Evolutionary conservation across 2,888 invertebrate genomes (phyloP), one percentile per base, ranked within the genome.

Genomic region (Drosophila barbarae): DNA sequence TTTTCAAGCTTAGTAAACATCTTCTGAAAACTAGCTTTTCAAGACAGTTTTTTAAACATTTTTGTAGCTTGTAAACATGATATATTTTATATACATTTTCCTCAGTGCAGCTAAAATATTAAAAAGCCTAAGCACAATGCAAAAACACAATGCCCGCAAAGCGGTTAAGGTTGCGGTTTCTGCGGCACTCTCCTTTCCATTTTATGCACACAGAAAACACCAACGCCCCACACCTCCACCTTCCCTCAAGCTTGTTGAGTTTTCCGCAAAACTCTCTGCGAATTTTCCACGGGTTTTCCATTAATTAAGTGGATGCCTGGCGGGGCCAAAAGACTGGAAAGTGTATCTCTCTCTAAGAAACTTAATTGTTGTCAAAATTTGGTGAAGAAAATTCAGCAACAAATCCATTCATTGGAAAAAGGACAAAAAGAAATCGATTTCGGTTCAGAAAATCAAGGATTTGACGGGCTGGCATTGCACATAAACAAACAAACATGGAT

Each of bases 111-210:
- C 70, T 81, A 69, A 80, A 83, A 81, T 81, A 81, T 83, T 81
- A 83, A 81, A 83, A 63, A 72, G 77, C 71, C 78, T 80, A 76
- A 76, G 76, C 67, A 74, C 70, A 82, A 82, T 69, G 79, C 65
- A 60, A 77, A 44, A 74, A 73, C 58, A 79, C 74, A 79, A 73
- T 68, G 56, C 52, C 30, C 59, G 55, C 47, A 39, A 50, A 54
- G 56, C 51, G 64, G 66, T 50, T 42, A 72, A 49, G 69, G 63
- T 30, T 61, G 52, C 41, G 44, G 39, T 26, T 47, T 30, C 21
- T 56, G 55, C 21, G 55, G 30, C 23, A 50, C 50, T 50, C 55
- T 30, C 50, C 26, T 42, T 50, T 49, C 13, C 49, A 46, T 35
- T 38, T 42, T 35, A 18, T 55, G n/a, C 44, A 39, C 56, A 54